Base-by-base conservation (phyloP, 2,113 vertebrate genomes). In the Crotophaga sulcirostris region DNA sequence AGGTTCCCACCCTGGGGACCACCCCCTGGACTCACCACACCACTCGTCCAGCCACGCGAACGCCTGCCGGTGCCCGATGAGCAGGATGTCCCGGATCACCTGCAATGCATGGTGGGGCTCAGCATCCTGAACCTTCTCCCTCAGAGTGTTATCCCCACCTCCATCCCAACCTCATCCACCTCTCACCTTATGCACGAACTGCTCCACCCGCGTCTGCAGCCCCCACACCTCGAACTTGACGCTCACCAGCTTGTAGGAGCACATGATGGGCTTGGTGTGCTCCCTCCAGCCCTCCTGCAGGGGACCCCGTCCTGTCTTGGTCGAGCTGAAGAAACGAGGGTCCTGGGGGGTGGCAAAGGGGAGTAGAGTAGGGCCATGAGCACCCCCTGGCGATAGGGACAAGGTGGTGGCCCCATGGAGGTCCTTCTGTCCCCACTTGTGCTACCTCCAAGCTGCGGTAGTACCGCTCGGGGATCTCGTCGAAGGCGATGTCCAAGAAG, bases 201-300 rank as follows among this genome's bases (percentile, higher is more conserved):
- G 98, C 60, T 98, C 98, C 89, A 98, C 98, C 33, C 98, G 95
- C 0, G 97, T 98, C 96, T 98, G 98, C 83, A 98, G 97, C 44
- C 98, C 98, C 98, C 98, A 98, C 82, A 98, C 98, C 88, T 98
- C 98, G 51, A 98, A 98, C 91, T 98, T 97, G 92, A 98, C 98
- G 20, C 93, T 97, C 51, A 98, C 98, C 93, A 98, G 96, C 54
- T 98, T 98, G 93, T 98, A 98, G 74, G 98, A 98, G 93, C 98
- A 98, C 98, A 98, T 98, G 84, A 98, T 94, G 42, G 98, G 98
- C 26, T 91, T 60, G 74, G 87, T 93, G 75, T 96, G 96, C 63
- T 96, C 91, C 85, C 96, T 97, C 98, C 98, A 98, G 79, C 97
- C 97, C 89, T 98, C 98, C 89, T 64, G 89, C 64, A 98, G 94